A percentile compares a stretch with the other conserved stretches of the same genome.
phyloP scores from a whole-genome alignment of 2,797 vertebrate genomes.

The Antrozous pallidus region DNA sequence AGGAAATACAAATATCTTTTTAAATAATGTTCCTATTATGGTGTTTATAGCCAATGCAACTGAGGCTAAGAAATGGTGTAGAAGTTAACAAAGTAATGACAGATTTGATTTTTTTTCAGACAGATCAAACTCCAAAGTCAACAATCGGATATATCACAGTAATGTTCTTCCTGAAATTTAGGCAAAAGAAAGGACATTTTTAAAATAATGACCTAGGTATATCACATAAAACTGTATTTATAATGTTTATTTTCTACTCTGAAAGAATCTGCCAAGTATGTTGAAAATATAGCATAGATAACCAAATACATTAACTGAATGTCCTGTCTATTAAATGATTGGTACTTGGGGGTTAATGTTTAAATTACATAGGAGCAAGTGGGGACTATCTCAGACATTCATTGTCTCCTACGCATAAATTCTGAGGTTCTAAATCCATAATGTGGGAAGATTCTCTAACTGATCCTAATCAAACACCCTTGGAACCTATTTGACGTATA shows the following conservation, averaged over 20 bases:
- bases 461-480: not conserved
- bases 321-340: not conserved
- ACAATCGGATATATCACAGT: accelerated
- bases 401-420: not conserved
- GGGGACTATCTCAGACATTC: not conserved
- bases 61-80: not conserved
- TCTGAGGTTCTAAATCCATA: not conserved
- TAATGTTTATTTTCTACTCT: not conserved
- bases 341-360: not conserved
- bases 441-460: not conserved
- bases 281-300: not conserved
- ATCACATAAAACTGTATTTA: not conserved
- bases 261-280: not conserved
- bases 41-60: not conserved
- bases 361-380: not conserved
- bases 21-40: not conserved
- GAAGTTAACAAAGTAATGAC: not conserved
- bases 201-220: not conserved
- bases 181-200: not conserved
- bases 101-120: not conserved
- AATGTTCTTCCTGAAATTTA: not conserved
- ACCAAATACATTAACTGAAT: not conserved
- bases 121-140: not conserved
- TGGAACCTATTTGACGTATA: not conserved
- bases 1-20: not conserved